Conservation (phyloP, 2,888 invertebrate genomes). For the Trilocha varians region DNA sequence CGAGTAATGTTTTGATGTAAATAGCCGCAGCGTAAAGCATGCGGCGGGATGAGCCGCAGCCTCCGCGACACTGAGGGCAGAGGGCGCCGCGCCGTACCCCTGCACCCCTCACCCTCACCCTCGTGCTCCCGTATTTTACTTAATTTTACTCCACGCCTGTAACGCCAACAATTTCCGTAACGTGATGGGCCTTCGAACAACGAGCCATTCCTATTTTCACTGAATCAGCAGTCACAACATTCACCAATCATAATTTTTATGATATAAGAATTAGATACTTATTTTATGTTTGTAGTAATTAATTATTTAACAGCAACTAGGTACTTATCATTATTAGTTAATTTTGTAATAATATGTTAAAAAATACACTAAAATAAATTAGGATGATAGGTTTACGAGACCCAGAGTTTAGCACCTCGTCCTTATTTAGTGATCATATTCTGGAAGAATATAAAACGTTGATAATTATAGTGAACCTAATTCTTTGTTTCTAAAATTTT, state of each 20-base stretch:
- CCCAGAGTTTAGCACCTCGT: too few species aligned
- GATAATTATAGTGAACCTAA: too few species aligned
- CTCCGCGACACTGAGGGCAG: conserved; percentile 66
- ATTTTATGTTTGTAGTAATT: too few species aligned
- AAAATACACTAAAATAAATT: too few species aligned
- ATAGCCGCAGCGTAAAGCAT: conserved; percentile 41
- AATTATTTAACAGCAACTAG: too few species aligned
- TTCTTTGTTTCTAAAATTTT: too few species aligned
- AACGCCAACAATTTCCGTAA: conserved; percentile 52
- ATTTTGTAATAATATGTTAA: too few species aligned
- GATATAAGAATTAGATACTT: too few species aligned
- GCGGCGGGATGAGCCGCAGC: conserved; percentile 59
- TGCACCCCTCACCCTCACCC: conserved; percentile 26
- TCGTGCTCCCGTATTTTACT: conserved; percentile 51
- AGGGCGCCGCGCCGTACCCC: conserved; percentile 22
- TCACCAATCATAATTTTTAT: neutral
- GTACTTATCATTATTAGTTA: too few species aligned
- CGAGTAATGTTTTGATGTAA: conserved; percentile 41
- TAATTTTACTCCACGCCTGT: conserved; percentile 53
- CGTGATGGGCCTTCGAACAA: conserved; percentile 22
- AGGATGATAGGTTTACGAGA: too few species aligned
- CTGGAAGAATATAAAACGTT: too few species aligned
- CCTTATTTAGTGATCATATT: too few species aligned
- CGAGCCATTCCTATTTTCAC: conserved; percentile 17
- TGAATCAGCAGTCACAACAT: conserved; percentile 7